phyloP scores from a whole-genome alignment of 2,888 invertebrate species.

The Drosophila sordidapex region DNA sequence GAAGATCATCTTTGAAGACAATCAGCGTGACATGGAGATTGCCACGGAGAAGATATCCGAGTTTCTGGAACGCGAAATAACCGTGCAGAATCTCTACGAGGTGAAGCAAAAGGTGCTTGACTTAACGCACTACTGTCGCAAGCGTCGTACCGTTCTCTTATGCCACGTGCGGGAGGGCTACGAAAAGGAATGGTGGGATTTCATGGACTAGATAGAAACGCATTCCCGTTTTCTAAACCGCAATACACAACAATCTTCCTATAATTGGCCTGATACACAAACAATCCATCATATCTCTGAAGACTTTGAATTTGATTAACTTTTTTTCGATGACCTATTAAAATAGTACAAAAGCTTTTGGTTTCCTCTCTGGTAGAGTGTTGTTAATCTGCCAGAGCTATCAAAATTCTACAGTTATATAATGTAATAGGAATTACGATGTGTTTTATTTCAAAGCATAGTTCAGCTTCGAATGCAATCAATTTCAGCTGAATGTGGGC shows the following conservation, averaged over 20 bases:
- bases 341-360: constrained; percentile 45
- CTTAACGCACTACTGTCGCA: constrained; percentile 97
- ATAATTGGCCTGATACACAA: constrained; percentile 9
- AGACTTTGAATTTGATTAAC: constrained; percentile 51
- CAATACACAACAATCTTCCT: constrained; percentile 8
- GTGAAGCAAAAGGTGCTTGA: constrained; percentile 99
- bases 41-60: constrained; percentile 99
- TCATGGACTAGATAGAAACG: constrained; percentile 87
- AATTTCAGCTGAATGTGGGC: neutral
- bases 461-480: constrained; percentile 1
- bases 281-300: constrained; percentile 48
- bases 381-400: constrained; percentile 33
- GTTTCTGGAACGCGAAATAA: constrained; percentile 98
- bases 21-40: constrained; percentile 98
- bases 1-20: constrained; percentile 99
- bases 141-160: constrained; percentile 96
- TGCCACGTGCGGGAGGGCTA: constrained; percentile 99
- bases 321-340: constrained; percentile 37
- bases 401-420: constrained; percentile 57
- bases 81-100: constrained; percentile 96
- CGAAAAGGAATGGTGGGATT: constrained; percentile 99
- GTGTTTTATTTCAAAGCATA: constrained; percentile 37
- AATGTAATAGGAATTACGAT: constrained; percentile 31
- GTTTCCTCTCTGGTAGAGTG: constrained; percentile 36
- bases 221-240: constrained; percentile 1